phyloP scores from a whole-genome alignment of 64 coral and sea anemone species.

The Porites lutea region DNA sequence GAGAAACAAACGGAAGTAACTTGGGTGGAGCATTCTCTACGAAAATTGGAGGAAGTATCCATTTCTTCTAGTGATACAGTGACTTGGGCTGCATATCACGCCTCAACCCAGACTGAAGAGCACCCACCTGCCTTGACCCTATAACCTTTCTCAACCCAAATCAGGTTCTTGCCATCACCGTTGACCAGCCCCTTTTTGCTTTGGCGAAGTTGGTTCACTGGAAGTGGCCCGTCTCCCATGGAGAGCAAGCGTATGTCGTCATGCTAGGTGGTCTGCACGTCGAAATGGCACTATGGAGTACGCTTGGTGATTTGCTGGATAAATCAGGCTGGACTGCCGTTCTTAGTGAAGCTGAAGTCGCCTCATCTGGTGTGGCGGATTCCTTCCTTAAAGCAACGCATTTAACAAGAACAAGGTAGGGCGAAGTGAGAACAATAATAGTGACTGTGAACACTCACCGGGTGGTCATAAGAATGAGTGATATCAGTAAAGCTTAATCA shows the following conservation, averaged over 20 bases:
- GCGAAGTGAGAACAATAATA: background rate
- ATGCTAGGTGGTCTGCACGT: constrained; percentile 64
- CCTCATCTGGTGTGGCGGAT: constrained; percentile 59
- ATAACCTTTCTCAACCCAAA: constrained; percentile 58
- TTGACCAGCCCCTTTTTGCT: constrained; percentile 72
- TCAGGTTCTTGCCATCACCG: constrained; percentile 56
- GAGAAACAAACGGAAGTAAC: constrained; percentile 34
- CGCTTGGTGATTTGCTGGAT: constrained; percentile 67
- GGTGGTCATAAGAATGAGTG: background rate
- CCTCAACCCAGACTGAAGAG: constrained; percentile 36
- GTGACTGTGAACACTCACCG: background rate
- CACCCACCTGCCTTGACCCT: constrained; percentile 45
- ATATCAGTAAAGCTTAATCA: no score
- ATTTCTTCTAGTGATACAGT: constrained; percentile 30
- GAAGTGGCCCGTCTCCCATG: constrained; percentile 59
- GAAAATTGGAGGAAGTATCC: constrained; percentile 33
- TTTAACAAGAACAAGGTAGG: constrained; percentile 77
- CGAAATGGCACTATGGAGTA: constrained; percentile 69
- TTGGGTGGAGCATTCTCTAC: constrained; percentile 40
- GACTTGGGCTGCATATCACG: constrained; percentile 62
- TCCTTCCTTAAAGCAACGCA: constrained; percentile 67
- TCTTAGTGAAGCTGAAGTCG: constrained; percentile 61
- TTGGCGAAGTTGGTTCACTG: constrained; percentile 71
- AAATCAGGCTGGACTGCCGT: constrained; percentile 65
- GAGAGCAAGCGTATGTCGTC: constrained; percentile 66